Base-by-base conservation (phyloP, 2,113 vertebrate genomes). In the Odontophorus gujanensis region DNA sequence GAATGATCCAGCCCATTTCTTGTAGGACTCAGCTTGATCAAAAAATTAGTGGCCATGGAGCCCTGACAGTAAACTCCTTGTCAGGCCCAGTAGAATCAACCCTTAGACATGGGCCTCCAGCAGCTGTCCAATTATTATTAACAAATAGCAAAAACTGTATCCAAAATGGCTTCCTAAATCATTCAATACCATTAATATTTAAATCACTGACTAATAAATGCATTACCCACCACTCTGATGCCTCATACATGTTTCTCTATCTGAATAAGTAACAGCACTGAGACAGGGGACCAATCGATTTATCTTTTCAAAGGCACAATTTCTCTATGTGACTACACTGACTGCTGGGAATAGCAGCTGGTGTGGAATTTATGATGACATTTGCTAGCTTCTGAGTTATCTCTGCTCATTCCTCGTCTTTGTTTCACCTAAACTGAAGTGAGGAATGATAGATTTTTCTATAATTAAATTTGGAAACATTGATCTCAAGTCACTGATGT, bases 251-350 rank as follows among this genome's bases (percentile, higher is more conserved):
- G 10, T n/a, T 9, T 61, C 43, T 48, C 1, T 2, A 11, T 21
- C 11, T 68, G 51, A 36, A 22, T 30, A 57, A 65, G 26, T n/a
- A 51, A n/a, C 21, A 66, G 43, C 25, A 53, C 7, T 57, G 22
- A 72, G 1, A 61, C 5, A 42, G 40, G 14, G 66, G 30, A 45
- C 8, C 36, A 28, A 58, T 1, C 7, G 25, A 61, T 40, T 74
- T 72, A 55, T 72, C 59, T 69, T 34, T 74, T 48, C 63, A 77
- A 65, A 85, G 42, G 48, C 34, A 89, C 17, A 50, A 4, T 66
- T 85, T 61, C 47, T 74, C 73, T 30, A 0, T 0, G 0, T 58
- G 45, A 59, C 69, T 10, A 0, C 7, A 20, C 12, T 38, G n/a
- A 53, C 34, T 87, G 68, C 81, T 90, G 73, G 25, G 26, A 92